A percentile compares a stretch with the other conserved stretches of the same genome.
Conservation (phyloP, 2,888 invertebrate species). For the Drosophila prolongata region DNA sequence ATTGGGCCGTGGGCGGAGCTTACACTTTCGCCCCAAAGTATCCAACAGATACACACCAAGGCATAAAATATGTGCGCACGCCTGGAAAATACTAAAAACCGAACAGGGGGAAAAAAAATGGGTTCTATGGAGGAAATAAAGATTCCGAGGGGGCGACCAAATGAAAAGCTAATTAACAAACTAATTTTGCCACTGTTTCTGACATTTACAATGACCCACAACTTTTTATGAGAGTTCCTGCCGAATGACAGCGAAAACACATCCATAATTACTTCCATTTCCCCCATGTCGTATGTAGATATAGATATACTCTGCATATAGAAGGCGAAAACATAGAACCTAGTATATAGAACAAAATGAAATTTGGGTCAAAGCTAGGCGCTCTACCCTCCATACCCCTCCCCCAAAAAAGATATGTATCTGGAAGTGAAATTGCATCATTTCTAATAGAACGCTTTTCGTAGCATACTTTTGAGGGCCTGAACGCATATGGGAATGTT, state of each 20-base stretch:
- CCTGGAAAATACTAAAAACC: conserved; percentile 9
- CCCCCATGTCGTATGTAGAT: not conserved
- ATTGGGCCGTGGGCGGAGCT: conserved; percentile 62
- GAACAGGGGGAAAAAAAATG: not conserved
- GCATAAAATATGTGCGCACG: conserved; percentile 50
- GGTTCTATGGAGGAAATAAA: not conserved
- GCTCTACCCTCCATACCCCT: not conserved
- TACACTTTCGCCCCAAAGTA: conserved; percentile 29
- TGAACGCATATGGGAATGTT: conserved; percentile 25
- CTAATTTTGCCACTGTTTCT: conserved; percentile 75
- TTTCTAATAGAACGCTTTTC: conserved; percentile 55
- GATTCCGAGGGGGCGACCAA: conserved; percentile 33
- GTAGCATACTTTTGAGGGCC: conserved; percentile 59
- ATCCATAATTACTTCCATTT: conserved; percentile 24
- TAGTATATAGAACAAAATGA: conserved; percentile 40
- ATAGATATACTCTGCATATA: conserved; percentile 1
- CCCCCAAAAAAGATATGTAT: conserved; percentile 20
- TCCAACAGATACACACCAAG: conserved; percentile 64
- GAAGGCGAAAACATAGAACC: conserved; percentile 1
- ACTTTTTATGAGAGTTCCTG: conserved; percentile 49
- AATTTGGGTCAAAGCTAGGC: conserved; percentile 62
- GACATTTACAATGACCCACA: conserved; percentile 67
- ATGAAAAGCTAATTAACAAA: conserved; percentile 79
- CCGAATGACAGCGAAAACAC: conserved; percentile 11
- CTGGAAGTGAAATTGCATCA: conserved; percentile 60